Evolutionary conservation across 2,113 vertebrate species (phyloP), one percentile per base, ranked within the genome.

Genomic region (Syrmaticus mikado): DNA sequence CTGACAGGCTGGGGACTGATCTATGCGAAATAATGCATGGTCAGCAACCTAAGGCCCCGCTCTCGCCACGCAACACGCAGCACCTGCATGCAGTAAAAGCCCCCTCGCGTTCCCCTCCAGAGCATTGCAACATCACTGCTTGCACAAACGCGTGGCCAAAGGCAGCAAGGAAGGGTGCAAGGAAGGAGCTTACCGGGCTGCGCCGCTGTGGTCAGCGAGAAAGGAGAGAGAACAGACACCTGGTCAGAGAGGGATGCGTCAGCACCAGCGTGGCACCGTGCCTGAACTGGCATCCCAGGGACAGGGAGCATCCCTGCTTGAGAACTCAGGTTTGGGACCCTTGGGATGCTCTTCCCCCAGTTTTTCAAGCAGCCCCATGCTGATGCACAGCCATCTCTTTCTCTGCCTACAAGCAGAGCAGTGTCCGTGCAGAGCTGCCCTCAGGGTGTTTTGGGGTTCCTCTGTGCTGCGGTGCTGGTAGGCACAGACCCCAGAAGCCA

Each of bases 151-250:
- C 50, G 3, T 24, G 27, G 41, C 17, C 15, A 10, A 46, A 10
- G 41, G 65, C 52, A 11, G 43, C 2, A 3, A 30, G 20, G 0
- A 2, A 1, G 0, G 41, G 71, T 3, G 4, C 36, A 8, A 64
- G 25, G 61, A 40, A 19, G 61, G 38, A 64, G 61, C 99, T 99
- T 99, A 99, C 99, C 98, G 99, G 99, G 95, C 99, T 99, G 97
- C 99, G 99, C 98, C 98, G 99, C 99, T 99, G 99, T 97, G 98
- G 98, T 98, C 99, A 98, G 99, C 98, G 98, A 98, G 99, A 99
- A 98, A 98, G 98, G 98, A 99, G 98, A 99, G 98, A 99, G 98
- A 99, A 99, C 97, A 99, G 98, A 99, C 87, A 99, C 98, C 99
- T 99, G 98, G 98, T 99, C 99, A 99, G 99, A 99, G 97, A 99